Percentiles rank a stretch among this genome's conserved stretches.
Evolutionary conservation across 92 coral and sea anemone species (phyloP).

Genomic region (Epizoanthus scotinus): DNA sequence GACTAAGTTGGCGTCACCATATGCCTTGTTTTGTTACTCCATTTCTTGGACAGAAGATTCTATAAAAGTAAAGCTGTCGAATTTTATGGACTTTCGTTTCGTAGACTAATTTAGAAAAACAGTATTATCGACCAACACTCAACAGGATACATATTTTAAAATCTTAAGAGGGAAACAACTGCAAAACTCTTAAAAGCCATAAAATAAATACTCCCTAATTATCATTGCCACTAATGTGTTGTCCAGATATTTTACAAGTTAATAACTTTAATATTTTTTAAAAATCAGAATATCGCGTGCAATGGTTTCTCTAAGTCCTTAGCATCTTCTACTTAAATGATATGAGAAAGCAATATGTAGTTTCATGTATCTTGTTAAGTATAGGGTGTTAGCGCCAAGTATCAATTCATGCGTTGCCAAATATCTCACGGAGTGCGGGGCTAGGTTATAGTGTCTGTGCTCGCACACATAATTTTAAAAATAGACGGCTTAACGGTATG

Average conservation of each 20-base stretch:
- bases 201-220: too few species aligned
- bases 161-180: too few species aligned
- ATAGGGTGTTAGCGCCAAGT: background rate
- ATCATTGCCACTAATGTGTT: background rate
- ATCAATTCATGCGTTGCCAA: conserved; percentile 16
- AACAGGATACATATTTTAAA: too few species aligned
- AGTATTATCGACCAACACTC: too few species aligned
- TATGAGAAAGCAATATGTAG: conserved; percentile 12
- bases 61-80: too few species aligned
- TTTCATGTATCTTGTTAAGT: conserved; percentile 3
- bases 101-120: too few species aligned
- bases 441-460: background rate
- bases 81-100: too few species aligned
- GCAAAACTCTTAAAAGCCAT: too few species aligned
- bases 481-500: too few species aligned
- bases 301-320: conserved; percentile 1
- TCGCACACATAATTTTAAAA: background rate
- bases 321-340: conserved; percentile 32
- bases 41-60: too few species aligned
- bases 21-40: too few species aligned
- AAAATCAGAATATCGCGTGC: conserved; percentile 39
- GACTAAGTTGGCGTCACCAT: too few species aligned
- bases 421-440: conserved; percentile 2
- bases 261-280: conserved; percentile 8
- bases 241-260: background rate